Percentiles rank a stretch among this genome's conserved stretches.
Conservation (phyloP, 2,113 vertebrate genomes). For the Pomatorhinus ruficollis region DNA sequence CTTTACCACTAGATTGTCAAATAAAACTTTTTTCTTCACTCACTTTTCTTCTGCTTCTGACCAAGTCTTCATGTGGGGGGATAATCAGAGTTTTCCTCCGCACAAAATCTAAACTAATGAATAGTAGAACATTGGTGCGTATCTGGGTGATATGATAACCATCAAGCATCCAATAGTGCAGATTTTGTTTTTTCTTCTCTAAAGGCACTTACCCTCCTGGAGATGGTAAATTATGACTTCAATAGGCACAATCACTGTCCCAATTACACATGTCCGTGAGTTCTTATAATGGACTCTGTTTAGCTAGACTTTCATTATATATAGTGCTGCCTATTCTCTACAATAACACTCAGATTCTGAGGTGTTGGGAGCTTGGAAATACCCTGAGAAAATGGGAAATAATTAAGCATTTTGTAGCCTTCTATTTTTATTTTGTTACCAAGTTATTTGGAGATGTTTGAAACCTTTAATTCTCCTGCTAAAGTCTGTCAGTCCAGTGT, state of each 20-base stretch:
- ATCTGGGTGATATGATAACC: background rate
- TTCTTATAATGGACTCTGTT: background rate
- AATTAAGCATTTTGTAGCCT: background rate
- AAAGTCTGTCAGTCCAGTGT: background rate
- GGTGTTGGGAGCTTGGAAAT: background rate
- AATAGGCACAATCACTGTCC: background rate
- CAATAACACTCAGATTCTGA: background rate
- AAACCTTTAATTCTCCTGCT: background rate
- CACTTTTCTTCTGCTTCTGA: background rate
- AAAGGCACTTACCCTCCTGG: background rate
- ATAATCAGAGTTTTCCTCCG: background rate
- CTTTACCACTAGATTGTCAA: background rate
- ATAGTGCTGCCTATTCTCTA: background rate
- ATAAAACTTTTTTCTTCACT: background rate
- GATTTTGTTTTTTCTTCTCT: background rate
- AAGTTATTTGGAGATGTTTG: background rate
- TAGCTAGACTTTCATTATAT: background rate
- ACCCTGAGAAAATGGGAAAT: background rate
- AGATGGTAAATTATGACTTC: background rate
- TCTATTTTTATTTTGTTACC: background rate
- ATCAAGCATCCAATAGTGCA: background rate
- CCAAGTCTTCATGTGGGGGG: background rate
- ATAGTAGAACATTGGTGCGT: background rate
- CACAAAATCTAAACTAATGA: background rate
- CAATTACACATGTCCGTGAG: fast-evolving